Percentiles rank a stretch among this genome's conserved stretches.
These are phyloP conservation scores for Lampropteryx suffumata DNA, from an alignment of 2,888 invertebrate genomes.

Conservation along the genomic window DNA sequence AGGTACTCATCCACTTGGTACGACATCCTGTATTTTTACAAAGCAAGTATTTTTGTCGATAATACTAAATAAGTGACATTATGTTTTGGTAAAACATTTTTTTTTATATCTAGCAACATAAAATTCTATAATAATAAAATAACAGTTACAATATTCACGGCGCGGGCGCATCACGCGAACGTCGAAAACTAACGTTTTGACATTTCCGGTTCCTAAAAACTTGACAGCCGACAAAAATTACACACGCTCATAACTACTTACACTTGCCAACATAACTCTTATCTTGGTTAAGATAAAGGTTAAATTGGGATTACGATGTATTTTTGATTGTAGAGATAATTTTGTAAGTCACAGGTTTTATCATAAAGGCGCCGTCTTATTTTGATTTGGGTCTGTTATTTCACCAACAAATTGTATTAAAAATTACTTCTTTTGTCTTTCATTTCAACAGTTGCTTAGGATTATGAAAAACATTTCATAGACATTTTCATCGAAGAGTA, in stretches of 20 bases:
- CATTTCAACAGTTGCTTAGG: slow-evolving; percentile 18
- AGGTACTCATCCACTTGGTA: too few relatives aligned
- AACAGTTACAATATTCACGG: slow-evolving; percentile 45
- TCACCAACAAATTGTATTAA: slow-evolving; percentile 46
- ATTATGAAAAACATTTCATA: neutral
- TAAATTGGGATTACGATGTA: slow-evolving; percentile 21
- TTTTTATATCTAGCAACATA: slow-evolving; percentile 23
- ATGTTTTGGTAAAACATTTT: neutral
- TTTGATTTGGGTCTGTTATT: slow-evolving; percentile 66
- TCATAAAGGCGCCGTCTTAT: slow-evolving; percentile 54
- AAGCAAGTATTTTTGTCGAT: too few relatives aligned
- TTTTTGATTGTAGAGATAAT: slow-evolving; percentile 13
- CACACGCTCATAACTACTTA: slow-evolving; percentile 8
- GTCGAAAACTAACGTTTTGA: slow-evolving; percentile 65
- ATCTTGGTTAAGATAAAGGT: slow-evolving; percentile 21
- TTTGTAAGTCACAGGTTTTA: slow-evolving; percentile 43
- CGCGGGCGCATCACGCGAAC: slow-evolving; percentile 58
- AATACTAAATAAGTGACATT: neutral
- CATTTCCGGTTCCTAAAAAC: slow-evolving; percentile 68
- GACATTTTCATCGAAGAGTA: too few relatives aligned
- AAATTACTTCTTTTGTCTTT: slow-evolving; percentile 30
- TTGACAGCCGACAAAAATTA: slow-evolving; percentile 50
- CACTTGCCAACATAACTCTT: slow-evolving; percentile 15
- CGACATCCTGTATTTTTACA: too few relatives aligned
- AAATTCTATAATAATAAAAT: slow-evolving; percentile 28